Evolutionary conservation across 23 tunicate species (phyloP).

Genomic region (Ascidia mentula): DNA sequence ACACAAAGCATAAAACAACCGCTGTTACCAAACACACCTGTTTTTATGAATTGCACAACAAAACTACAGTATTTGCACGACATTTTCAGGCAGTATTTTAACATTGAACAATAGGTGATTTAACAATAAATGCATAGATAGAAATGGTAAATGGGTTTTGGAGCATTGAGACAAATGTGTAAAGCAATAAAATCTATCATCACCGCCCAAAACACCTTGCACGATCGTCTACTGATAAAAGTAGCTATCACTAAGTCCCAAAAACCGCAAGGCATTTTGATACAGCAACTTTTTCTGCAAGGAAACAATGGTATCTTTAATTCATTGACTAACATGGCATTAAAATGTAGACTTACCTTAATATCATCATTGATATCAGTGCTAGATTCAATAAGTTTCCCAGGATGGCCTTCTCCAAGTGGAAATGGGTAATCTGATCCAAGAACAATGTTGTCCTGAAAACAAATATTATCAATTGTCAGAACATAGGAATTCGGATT

Average conservation of each 20-base stretch:
- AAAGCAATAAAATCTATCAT: no score
- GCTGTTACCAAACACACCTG: no score
- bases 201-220: not conserved
- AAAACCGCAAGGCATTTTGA: slow-evolving; percentile 52
- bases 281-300: slow-evolving; percentile 55
- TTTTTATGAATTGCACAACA: no score
- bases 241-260: slow-evolving; percentile 34
- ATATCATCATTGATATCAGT: not conserved
- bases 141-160: no score
- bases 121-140: no score
- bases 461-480: not conserved
- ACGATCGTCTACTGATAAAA: not conserved
- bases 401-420: slow-evolving; percentile 76
- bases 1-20: no score
- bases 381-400: slow-evolving; percentile 50
- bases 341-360: not conserved
- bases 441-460: slow-evolving; percentile 54
- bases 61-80: no score
- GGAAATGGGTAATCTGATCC: slow-evolving; percentile 95
- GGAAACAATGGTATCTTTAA: not conserved
- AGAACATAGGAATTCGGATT: not conserved
- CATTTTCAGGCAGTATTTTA: no score
- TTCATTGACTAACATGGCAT: not conserved
- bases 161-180: no score
- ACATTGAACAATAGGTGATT: no score